These are phyloP conservation scores for Spodoptera picta DNA, from an alignment of 2,888 invertebrate species.

Conservation along the genomic window DNA sequence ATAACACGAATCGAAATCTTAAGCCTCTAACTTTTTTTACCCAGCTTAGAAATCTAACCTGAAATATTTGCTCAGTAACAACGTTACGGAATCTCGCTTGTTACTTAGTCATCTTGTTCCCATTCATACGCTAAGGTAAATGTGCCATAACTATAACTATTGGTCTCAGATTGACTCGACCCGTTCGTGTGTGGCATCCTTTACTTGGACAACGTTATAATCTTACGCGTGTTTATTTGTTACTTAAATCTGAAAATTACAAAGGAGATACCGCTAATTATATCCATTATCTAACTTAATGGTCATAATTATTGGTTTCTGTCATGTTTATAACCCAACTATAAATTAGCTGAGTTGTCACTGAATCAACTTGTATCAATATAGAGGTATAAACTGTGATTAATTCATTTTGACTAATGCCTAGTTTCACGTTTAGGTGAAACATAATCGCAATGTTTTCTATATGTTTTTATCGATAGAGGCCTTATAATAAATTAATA, in stretches of 20 bases:
- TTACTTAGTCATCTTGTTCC: not conserved
- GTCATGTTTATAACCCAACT: constrained; percentile 8
- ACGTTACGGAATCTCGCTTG: no score
- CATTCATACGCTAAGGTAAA: constrained; percentile 30
- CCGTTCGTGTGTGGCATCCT: constrained; percentile 72
- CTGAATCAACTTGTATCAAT: constrained; percentile 4
- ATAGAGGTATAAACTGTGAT: not conserved
- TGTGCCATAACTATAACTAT: constrained; percentile 52
- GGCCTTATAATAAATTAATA: constrained; percentile 5
- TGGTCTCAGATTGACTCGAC: constrained; percentile 42
- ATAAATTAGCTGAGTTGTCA: constrained; percentile 12
- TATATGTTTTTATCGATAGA: not conserved
- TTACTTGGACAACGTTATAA: constrained; percentile 55
- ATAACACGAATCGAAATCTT: no score
- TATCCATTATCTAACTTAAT: constrained; percentile 19
- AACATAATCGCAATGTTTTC: not conserved
- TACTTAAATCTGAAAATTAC: constrained; percentile 44
- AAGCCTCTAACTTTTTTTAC: no score
- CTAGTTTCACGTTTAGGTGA: not conserved
- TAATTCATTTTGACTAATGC: constrained; percentile 7
- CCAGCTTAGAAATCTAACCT: no score
- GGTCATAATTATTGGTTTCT: constrained; percentile 27
- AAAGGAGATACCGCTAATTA: constrained; percentile 49
- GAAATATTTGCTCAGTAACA: no score
- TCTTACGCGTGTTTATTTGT: constrained; percentile 50